phyloP scores from a whole-genome alignment of 1,140 invertebrate genomes.

The Drosophila bifasciata region DNA sequence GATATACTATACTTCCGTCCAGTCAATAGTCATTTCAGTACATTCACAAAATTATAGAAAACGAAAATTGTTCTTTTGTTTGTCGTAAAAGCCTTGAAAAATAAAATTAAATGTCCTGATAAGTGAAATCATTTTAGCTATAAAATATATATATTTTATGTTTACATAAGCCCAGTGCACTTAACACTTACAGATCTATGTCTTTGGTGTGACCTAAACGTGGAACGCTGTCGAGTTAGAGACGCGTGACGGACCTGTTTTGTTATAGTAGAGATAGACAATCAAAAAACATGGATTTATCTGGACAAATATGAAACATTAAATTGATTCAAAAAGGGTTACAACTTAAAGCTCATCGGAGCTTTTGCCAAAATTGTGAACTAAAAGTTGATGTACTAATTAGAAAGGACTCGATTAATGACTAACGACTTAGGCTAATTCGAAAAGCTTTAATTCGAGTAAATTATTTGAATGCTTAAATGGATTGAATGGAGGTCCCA shows the following conservation, averaged over 20 bases:
- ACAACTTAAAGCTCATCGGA: too few relatives aligned
- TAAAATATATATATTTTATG: conserved; percentile 42
- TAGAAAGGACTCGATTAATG: too few relatives aligned
- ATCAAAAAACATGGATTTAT: conserved; percentile 65
- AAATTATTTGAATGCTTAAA: too few relatives aligned
- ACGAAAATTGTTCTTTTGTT: conserved; percentile 14
- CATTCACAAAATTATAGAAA: conserved; percentile 14
- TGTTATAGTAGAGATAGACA: conserved; percentile 78
- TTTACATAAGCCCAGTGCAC: conserved; percentile 76
- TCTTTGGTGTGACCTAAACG: conserved; percentile 89
- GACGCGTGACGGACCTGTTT: conserved; percentile 89
- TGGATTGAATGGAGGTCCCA: too few relatives aligned
- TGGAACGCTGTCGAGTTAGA: conserved; percentile 88
- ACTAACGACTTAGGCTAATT: too few relatives aligned
- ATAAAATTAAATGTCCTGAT: conserved; percentile 35
- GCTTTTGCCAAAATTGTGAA: too few relatives aligned
- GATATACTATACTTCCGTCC: too few relatives aligned
- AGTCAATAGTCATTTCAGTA: too few relatives aligned
- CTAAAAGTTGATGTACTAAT: too few relatives aligned
- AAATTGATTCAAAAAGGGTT: conserved; percentile 14
- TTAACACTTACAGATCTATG: conserved; percentile 89
- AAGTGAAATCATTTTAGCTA: conserved; percentile 49
- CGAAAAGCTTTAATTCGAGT: too few relatives aligned
- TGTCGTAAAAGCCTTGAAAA: conserved; percentile 14
- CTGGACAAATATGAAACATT: conserved; percentile 38